Evolutionary conservation across 2,888 invertebrate genomes (phyloP).

Genomic region (Vannuccia rotundouncinata): DNA sequence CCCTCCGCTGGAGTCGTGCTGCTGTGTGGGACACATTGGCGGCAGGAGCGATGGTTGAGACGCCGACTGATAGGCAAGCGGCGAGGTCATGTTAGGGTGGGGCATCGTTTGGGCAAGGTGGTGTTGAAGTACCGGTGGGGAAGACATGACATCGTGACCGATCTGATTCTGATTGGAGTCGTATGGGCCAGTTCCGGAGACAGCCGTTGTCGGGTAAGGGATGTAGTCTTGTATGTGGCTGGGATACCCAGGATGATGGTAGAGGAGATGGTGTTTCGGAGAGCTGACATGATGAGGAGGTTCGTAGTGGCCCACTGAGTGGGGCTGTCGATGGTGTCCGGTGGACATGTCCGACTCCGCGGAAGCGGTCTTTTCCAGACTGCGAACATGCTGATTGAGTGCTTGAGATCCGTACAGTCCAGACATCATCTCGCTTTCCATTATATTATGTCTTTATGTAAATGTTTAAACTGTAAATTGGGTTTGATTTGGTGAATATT

Average conservation of each 20-base stretch:
- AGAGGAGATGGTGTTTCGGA: not conserved
- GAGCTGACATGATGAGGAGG: not conserved
- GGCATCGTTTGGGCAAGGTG: not conserved
- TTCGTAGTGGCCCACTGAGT: not conserved
- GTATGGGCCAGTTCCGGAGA: not conserved
- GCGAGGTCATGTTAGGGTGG: not conserved
- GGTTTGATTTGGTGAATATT: not conserved
- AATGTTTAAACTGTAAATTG: conserved; percentile 19
- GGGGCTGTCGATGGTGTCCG: not conserved
- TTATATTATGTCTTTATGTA: not conserved
- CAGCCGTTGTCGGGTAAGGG: not conserved
- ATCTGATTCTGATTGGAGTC: conserved; percentile 10
- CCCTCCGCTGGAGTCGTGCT: conserved; percentile 1
- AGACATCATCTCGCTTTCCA: conserved; percentile 18
- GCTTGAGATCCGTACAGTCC: conserved; percentile 19
- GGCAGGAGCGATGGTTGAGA: not conserved
- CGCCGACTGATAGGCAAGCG: not conserved
- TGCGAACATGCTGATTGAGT: not conserved
- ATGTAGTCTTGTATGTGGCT: conserved; percentile 1
- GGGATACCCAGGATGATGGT: not conserved
- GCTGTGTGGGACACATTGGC: not conserved
- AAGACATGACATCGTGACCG: conserved; percentile 10
- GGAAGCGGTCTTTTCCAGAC: not conserved
- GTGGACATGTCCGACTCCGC: not conserved
- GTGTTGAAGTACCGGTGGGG: not conserved